Conservation (phyloP, 2,113 vertebrate genomes). For the Geococcyx californianus region DNA sequence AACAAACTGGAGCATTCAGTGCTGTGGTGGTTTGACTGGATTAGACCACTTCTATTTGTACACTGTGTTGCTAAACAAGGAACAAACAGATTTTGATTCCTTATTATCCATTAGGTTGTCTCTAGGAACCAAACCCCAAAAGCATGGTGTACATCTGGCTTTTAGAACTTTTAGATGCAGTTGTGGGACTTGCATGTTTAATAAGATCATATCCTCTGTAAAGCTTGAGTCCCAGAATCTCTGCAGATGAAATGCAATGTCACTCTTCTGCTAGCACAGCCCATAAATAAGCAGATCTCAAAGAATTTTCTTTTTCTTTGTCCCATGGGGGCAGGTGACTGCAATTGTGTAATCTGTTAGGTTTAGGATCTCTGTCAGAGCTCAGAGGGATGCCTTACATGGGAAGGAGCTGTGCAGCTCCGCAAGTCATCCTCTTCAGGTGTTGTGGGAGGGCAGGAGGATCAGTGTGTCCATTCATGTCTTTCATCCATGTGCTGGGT, state of each 20-base stretch:
- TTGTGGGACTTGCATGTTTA: neutral
- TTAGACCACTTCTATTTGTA: neutral
- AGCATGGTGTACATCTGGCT: neutral
- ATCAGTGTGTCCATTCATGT: neutral
- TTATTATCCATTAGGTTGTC: neutral
- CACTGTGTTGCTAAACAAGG: neutral
- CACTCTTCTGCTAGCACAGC: neutral
- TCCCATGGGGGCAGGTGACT: neutral
- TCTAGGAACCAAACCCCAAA: neutral
- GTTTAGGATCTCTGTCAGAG: neutral
- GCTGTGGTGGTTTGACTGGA: neutral
- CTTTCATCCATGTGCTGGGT: fast-evolving
- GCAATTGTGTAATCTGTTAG: neutral
- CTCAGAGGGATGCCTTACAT: neutral
- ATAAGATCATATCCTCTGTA: neutral
- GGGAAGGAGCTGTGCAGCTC: neutral
- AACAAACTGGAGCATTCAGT: neutral
- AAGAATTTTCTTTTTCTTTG: neutral
- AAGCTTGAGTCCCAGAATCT: neutral
- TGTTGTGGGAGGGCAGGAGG: neutral
- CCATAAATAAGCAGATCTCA: neutral
- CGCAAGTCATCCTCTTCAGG: neutral
- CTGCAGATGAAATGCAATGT: fast-evolving
- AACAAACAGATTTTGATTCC: neutral
- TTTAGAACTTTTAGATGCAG: neutral